Conservation (phyloP, 2,888 invertebrate species). For the Camponotus fellah region DNA sequence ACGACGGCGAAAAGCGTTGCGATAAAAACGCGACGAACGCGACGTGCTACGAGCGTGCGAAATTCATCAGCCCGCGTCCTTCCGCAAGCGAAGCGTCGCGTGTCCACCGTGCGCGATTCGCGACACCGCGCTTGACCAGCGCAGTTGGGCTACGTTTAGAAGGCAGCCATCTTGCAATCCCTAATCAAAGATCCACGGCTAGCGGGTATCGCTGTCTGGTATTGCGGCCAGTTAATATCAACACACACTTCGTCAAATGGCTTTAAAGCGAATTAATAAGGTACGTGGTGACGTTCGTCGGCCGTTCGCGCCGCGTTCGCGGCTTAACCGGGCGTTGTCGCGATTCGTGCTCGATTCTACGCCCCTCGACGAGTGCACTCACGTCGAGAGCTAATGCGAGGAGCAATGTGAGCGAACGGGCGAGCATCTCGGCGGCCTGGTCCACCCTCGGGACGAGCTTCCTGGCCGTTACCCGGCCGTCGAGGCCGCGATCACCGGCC, state of each 20-base stretch:
- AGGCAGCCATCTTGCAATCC: slow-evolving; percentile 95
- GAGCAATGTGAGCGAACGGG: slow-evolving; percentile 89
- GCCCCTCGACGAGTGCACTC: slow-evolving; percentile 87
- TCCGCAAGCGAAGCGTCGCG: background rate
- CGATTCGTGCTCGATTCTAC: slow-evolving; percentile 84
- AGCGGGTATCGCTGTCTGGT: slow-evolving; percentile 93
- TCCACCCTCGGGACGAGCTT: slow-evolving; percentile 11
- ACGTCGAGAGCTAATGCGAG: slow-evolving; percentile 79
- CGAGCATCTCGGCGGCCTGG: slow-evolving; percentile 85
- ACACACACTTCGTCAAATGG: slow-evolving; percentile 89
- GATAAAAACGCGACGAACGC: slow-evolving; percentile 34
- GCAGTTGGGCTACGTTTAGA: slow-evolving; percentile 93
- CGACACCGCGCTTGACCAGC: slow-evolving; percentile 87
- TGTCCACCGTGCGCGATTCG: background rate
- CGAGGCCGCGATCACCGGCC: slow-evolving; percentile 1
- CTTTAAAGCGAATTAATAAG: slow-evolving; percentile 99
- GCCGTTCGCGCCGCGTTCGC: slow-evolving; percentile 68
- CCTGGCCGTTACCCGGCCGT: background rate
- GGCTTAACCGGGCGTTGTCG: slow-evolving; percentile 69
- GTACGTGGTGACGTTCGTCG: slow-evolving; percentile 88
- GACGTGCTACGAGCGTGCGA: background rate
- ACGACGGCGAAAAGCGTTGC: slow-evolving; percentile 19
- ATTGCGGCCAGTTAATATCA: slow-evolving; percentile 92
- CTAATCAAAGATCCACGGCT: slow-evolving; percentile 95
- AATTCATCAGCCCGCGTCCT: background rate